Percentiles rank a stretch among this genome's conserved stretches.
phyloP scores from a whole-genome alignment of 2,888 invertebrate species.

The Molanna angustata region DNA sequence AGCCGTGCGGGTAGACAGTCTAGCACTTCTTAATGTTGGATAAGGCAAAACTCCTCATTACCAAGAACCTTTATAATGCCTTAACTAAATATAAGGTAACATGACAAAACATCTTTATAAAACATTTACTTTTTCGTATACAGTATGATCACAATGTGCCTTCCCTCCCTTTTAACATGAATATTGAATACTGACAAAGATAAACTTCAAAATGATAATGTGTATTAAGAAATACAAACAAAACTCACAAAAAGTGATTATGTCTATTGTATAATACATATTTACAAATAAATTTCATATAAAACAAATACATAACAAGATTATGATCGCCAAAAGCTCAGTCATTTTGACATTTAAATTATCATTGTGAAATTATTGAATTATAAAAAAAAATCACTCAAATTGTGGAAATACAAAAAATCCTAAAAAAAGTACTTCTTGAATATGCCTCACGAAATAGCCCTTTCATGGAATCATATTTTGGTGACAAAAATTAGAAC shows the following conservation, averaged over 20 bases:
- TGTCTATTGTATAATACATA: slow-evolving; percentile 8
- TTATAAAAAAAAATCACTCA: too few species aligned
- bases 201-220: not conserved
- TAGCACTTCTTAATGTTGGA: slow-evolving; percentile 13
- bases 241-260: too few species aligned
- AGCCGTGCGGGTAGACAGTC: too few species aligned
- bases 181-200: slow-evolving; percentile 11
- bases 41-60: slow-evolving; percentile 2
- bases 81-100: slow-evolving; percentile 20
- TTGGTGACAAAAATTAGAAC: too few species aligned
- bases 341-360: slow-evolving; percentile 25
- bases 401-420: slow-evolving; percentile 2
- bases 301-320: slow-evolving; percentile 13
- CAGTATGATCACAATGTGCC: slow-evolving; percentile 28
- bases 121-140: slow-evolving; percentile 29
- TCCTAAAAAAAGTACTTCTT: slow-evolving; percentile 1
- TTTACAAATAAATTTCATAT: slow-evolving; percentile 7
- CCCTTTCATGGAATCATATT: too few species aligned
- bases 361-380: too few species aligned
- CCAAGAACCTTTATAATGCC: slow-evolving; percentile 11
- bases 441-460: too few species aligned
- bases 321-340: slow-evolving; percentile 25
- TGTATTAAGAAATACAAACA: too few species aligned
- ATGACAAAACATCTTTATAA: slow-evolving; percentile 22
- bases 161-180: slow-evolving; percentile 7